phyloP scores from a whole-genome alignment of 2,113 vertebrate species.

The Todiramphus chloris region DNA sequence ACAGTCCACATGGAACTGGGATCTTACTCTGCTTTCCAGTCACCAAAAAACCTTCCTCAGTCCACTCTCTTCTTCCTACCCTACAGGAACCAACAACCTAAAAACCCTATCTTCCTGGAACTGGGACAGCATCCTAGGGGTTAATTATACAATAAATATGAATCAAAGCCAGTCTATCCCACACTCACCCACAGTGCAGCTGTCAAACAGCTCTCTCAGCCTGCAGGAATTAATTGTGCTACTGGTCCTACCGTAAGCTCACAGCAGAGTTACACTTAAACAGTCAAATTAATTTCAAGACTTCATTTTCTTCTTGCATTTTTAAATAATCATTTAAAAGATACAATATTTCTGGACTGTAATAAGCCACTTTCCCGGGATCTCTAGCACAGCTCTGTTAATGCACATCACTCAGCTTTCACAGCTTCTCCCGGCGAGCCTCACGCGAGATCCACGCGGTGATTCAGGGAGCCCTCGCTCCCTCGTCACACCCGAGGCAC shows the following conservation, averaged over 20 bases:
- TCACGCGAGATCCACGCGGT: not conserved
- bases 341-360: constrained; percentile 19
- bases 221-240: not conserved
- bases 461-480: not conserved
- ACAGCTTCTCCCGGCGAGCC: not conserved
- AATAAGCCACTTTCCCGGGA: not conserved
- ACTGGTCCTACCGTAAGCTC: accelerated
- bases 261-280: not conserved
- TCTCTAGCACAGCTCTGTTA: not conserved
- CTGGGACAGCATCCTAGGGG: not conserved
- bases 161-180: not conserved
- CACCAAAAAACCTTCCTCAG: not conserved
- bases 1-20: not conserved
- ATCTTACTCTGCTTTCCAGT: not conserved
- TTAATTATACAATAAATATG: constrained; percentile 18
- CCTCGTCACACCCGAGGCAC: not conserved
- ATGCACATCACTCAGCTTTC: not conserved
- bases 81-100: not conserved
- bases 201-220: not conserved
- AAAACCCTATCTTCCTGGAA: not conserved
- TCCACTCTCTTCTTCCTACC: not conserved
- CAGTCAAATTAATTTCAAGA: constrained; percentile 39
- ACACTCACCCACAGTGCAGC: not conserved
- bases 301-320: constrained; percentile 25
- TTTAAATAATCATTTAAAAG: not conserved